Base-by-base conservation (phyloP, 2,797 vertebrate genomes). In the Gymnothorax reevesii region DNA sequence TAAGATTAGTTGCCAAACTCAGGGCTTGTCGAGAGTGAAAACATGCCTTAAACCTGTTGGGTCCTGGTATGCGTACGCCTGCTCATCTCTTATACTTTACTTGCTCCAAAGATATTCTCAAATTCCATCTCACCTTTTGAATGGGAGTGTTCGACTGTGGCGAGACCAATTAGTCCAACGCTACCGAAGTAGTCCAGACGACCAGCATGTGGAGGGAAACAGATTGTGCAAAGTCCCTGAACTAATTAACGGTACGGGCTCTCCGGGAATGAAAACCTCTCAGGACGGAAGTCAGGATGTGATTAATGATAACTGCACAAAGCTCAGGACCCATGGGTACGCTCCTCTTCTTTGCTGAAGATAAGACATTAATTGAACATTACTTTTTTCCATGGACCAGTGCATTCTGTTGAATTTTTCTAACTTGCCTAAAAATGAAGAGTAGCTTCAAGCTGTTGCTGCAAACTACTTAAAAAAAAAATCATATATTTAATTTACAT, bases 361-460 rank as follows among this genome's bases (percentile, higher is more conserved):
- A 77, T 77, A 49, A 77, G 73, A 77, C 73, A 77, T 77, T 77
- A 77, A 77, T 77, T 77, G 42, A 77, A 77, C 73, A 77, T 77
- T 77, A 42, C 15, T 13, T 15, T 52, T 52, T 49, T 33, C 15
- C 20, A 49, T 52, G 73, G 73, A 77, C 73, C 42, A 52, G 73
- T 49, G 73, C 33, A 52, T 5, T 49, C 73, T 77, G 6, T 4
- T 17, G 0, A 77, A 52, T 33, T 77, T 77, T 73, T 42, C 33
- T 1, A 77, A 77, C 49, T 20, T 17, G 42, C 12, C 49, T 7
- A 49, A 17, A 33, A 5, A 12, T 5, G 52, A 77, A 49, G 52
- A 20, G 33, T 49, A 77, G 33, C 42, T 77, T 7, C 42, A 52
- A 77, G 52, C 73, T 77, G 73, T 7, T 77, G 1, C 17, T 77